Conservation (phyloP, 1,140 invertebrate genomes). For the Oreohelix idahoensis region DNA sequence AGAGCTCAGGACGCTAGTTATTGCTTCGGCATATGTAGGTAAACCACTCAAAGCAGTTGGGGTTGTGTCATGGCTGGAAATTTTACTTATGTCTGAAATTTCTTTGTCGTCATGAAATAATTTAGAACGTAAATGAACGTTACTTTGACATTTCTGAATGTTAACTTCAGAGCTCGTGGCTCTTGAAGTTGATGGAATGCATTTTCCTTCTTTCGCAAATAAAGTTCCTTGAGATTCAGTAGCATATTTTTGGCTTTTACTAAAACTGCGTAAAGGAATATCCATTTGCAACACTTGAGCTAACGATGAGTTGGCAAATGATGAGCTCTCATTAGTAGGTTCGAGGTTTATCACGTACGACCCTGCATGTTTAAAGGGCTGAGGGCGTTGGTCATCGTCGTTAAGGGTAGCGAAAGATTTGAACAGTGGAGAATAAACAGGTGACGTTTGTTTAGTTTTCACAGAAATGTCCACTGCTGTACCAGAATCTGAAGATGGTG, state of each 20-base stretch:
- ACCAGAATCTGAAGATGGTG: background rate
- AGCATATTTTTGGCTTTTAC: background rate
- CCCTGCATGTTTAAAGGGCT: slow-evolving; percentile 1
- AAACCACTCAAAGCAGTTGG: background rate
- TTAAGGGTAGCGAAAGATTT: background rate
- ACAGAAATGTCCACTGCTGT: background rate
- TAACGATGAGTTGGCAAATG: background rate
- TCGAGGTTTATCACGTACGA: slow-evolving; percentile 27
- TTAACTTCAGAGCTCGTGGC: background rate
- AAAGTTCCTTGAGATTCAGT: background rate
- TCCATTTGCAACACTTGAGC: background rate
- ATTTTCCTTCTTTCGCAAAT: background rate
- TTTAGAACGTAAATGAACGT: background rate
- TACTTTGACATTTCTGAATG: background rate
- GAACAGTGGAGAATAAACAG: background rate
- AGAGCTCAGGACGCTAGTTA: background rate
- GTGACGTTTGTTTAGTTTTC: background rate
- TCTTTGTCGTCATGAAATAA: background rate
- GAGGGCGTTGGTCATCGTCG: background rate
- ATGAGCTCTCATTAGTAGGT: background rate
- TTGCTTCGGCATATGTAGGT: slow-evolving; percentile 18
- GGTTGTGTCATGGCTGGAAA: background rate
- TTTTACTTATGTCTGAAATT: background rate
- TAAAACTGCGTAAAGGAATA: background rate
- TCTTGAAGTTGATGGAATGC: background rate